Base-by-base conservation (phyloP, 2,113 vertebrate genomes). In the Zosterops lateralis region DNA sequence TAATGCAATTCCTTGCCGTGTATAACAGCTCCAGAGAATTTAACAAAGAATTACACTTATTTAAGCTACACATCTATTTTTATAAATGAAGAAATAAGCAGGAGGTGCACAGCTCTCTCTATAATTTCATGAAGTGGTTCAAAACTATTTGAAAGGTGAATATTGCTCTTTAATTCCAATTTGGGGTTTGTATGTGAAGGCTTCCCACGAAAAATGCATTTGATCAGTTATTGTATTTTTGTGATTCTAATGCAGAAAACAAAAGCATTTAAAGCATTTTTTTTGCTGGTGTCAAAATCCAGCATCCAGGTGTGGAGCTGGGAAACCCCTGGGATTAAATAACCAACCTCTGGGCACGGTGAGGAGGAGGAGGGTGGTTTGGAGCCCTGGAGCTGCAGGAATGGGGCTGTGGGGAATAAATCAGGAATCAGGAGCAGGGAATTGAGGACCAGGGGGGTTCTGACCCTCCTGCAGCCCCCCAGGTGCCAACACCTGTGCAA, bases 1-100 rank as follows among this genome's bases (percentile, higher is more conserved):
- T 70, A 85, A 92, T 20, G 51, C 58, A 90, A 93, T 87, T 92
- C 83, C 73, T 74, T 48, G 42, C 67, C 77, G 11, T 15, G 40
- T 7, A 3, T 16, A 82, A 91, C 80, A 87, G 78, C 84, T 66
- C 78, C 32, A 25, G 75, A 91, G 89, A 88, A 70, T 66, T 78
- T 76, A 92, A 93, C 93, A 92, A 82, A 91, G 84, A 89, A 91
- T 85, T 57, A 62, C 51, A 29, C 67, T 86, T 82, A 72, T 80
- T 94, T 87, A 83, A 85, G 78, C 85, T 38, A n/a, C 9, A 44
- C 60, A 20, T 83, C 94, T 85, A 85, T 85, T 89, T 87, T 80
- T 85, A 58, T 36, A 84, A 80, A 83, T 70, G 78, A 85, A 65
- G 75, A 90, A 95, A 87, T 79, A 57, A 94, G 94, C 87, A 48